These are phyloP conservation scores for Eriocheir sinensis DNA, from an alignment of 1,140 invertebrate species.

Conservation along the genomic window DNA sequence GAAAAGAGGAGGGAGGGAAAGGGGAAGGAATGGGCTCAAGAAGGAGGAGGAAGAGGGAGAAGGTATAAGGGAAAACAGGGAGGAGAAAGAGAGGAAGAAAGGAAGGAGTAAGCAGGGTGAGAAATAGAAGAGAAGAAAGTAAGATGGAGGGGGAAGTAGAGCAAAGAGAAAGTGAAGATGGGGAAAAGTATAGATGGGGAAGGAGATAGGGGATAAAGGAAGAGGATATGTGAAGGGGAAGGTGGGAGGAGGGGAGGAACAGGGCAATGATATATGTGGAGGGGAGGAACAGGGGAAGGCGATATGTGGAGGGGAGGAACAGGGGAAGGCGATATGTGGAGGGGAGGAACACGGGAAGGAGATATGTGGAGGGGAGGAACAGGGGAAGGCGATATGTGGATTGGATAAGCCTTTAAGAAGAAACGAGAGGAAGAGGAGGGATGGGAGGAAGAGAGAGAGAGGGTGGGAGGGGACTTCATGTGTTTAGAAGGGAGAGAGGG, in stretches of 20 bases:
- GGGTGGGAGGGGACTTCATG: not conserved
- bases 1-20: not conserved
- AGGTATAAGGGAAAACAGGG: not conserved
- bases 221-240: not conserved
- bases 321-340: not conserved
- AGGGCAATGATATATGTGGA: not conserved
- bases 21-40: not conserved
- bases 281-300: not conserved
- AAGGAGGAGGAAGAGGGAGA: too few species aligned
- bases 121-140: not conserved
- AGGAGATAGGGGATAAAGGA: not conserved
- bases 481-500: not conserved
- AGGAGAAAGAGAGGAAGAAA: not conserved
- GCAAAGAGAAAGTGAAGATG: not conserved
- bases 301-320: not conserved
- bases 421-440: not conserved
- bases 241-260: not conserved
- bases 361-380: not conserved
- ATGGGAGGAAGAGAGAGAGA: too few species aligned
- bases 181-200: not conserved
- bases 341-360: not conserved
- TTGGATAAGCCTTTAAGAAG: too few species aligned
- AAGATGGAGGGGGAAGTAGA: not conserved
- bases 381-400: too few species aligned
- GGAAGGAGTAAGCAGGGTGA: not conserved